Percentiles rank a stretch among this genome's conserved stretches.
Conservation (phyloP, 23 tunicate genomes). For the Clavelina lepadiformis region DNA sequence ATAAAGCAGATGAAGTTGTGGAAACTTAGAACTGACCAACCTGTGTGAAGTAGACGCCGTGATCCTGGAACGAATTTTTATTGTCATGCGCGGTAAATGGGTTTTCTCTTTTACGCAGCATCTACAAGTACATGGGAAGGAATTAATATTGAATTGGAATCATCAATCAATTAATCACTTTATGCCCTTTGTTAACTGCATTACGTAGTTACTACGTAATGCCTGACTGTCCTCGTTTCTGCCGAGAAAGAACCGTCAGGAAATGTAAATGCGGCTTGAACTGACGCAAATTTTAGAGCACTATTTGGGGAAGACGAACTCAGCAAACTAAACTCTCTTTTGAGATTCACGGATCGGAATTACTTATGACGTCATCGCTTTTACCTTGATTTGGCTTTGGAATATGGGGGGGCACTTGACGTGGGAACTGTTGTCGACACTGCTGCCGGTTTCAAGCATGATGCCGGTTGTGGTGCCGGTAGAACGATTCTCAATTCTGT, state of each 20-base stretch:
- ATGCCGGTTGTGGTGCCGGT: constrained; percentile 69
- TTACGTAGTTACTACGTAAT: too few relatives aligned
- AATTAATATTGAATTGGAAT: too few relatives aligned
- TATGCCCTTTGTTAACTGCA: too few relatives aligned
- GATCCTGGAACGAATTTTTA: constrained; percentile 55
- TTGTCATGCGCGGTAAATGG: constrained; percentile 66
- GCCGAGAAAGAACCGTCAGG: too few relatives aligned
- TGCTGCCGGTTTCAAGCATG: constrained; percentile 23
- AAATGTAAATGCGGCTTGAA: too few relatives aligned
- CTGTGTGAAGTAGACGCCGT: constrained; percentile 67
- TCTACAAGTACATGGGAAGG: constrained; percentile 27
- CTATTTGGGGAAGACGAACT: too few relatives aligned
- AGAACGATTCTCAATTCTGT: constrained; percentile 24
- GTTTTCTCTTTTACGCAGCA: constrained; percentile 22
- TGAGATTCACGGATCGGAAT: neutral
- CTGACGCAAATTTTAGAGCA: too few relatives aligned
- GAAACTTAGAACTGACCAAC: constrained; percentile 16
- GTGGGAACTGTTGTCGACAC: constrained; percentile 17
- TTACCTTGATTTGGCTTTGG: constrained; percentile 18
- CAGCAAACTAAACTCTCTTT: too few relatives aligned
- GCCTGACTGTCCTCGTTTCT: too few relatives aligned
- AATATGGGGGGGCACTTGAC: constrained; percentile 41
- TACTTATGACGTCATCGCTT: neutral
- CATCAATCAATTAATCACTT: too few relatives aligned
- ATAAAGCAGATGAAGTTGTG: too few relatives aligned